Conservation (phyloP, 2,113 vertebrate species). For the Globicephala melas region DNA sequence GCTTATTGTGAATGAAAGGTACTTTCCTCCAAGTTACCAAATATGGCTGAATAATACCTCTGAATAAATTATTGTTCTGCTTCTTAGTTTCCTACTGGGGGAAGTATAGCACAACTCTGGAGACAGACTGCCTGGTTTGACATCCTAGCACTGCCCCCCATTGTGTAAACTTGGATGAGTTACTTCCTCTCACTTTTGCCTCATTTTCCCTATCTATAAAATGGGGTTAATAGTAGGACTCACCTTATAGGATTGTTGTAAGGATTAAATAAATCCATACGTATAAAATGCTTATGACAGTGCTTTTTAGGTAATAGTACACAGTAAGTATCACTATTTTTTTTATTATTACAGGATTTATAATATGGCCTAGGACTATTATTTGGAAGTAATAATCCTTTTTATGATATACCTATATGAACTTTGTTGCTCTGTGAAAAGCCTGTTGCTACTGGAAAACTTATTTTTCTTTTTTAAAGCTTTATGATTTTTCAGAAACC, state of each 20-base stretch:
- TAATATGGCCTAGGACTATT: background rate
- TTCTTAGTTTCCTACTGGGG: background rate
- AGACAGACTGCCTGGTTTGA: background rate
- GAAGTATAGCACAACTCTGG: background rate
- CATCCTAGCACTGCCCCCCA: background rate
- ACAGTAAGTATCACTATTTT: background rate
- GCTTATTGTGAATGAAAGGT: background rate
- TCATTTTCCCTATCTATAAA: background rate
- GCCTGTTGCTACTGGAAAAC: background rate
- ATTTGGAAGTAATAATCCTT: background rate
- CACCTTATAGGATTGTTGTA: background rate
- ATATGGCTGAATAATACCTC: background rate
- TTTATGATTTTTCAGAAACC: background rate
- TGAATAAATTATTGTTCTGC: background rate
- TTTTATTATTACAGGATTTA: slow-evolving; percentile 3
- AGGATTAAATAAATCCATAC: background rate
- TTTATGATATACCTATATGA: background rate
- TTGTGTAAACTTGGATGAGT: background rate
- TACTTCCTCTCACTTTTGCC: background rate
- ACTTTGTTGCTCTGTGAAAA: slow-evolving; percentile 36
- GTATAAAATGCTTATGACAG: background rate
- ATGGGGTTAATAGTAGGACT: background rate
- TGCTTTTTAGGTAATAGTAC: background rate
- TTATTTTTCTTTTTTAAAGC: background rate
- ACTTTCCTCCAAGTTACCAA: slow-evolving; percentile 5